Base-by-base conservation (phyloP, 1,140 invertebrate genomes). In the Idris sp. region DNA sequence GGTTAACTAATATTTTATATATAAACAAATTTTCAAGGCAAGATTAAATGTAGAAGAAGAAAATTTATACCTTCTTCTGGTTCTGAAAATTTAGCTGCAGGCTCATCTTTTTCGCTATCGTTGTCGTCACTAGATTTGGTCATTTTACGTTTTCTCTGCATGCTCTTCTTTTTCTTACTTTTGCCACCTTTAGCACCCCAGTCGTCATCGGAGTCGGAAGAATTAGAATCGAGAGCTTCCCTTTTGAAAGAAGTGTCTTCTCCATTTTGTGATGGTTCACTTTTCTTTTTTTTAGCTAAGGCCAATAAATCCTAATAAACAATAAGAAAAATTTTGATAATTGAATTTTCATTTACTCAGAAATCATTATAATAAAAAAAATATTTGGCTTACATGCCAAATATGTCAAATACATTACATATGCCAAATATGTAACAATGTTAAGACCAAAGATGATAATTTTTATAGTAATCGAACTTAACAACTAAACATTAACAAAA, bases 251-350 rank as follows among this genome's bases (percentile, higher is more conserved):
- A 26, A 53, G 77, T 85, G 59, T 89, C 87, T 58, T 90, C 91
- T 81, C 90, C 89, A 41, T 88, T 90, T 3, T 90, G 91, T 15
- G 90, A 88, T 0, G 87, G 89, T 36, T 89, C 89, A 81, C 90
- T 90, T 79, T 94, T 94, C 78, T 95, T 94, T 84, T 97, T 96
- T 82, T 96, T 96, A 0, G 95, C 92, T 46, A 97, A 85, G 15
- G 94, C 93, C 75, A 97, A 83, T 68, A 97, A 91, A 88, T 97
- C 95, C 96, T 98, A 81, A n/a, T 36, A 58, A 28, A 4, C 90
- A 90, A 22, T 74, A 28, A 28, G n/a, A n/a, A n/a, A n/a, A n/a
- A n/a, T n/a, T n/a, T n/a, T n/a, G n/a, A n/a, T n/a, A n/a, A n/a
- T n/a, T n/a, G n/a, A n/a, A n/a, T n/a, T n/a, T n/a, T n/a, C n/a